These are phyloP conservation scores for Candoia aspera DNA, from an alignment of 2,113 vertebrate genomes.

Conservation along the genomic window DNA sequence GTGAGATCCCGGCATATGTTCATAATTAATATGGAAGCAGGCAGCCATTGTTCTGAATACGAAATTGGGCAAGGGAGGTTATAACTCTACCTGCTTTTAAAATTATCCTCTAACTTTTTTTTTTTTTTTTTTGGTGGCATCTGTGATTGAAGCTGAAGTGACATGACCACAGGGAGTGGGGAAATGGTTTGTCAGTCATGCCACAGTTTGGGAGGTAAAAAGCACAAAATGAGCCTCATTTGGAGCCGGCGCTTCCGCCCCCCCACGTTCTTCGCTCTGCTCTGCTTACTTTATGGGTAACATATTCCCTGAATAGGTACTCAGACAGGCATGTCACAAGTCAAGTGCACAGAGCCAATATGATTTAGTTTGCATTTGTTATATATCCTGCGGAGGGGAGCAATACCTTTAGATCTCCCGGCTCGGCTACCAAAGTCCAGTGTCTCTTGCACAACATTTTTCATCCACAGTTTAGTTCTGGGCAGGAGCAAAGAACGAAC, in stretches of 20 bases:
- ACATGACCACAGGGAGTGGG: not conserved
- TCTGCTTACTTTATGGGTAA: not conserved
- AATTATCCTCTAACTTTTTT: not conserved
- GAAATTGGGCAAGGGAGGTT: not conserved
- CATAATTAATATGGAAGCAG: not conserved
- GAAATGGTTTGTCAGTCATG: not conserved
- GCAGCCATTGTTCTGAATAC: not conserved
- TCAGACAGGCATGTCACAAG: not conserved
- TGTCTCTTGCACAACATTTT: not conserved
- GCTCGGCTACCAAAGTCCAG: no score
- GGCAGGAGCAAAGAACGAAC: not conserved
- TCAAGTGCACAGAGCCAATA: not conserved
- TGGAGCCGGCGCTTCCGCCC: no score
- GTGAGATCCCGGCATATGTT: not conserved
- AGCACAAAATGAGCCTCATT: not conserved
- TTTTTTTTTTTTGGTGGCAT: no score
- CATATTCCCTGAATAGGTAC: not conserved
- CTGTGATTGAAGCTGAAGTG: conserved; percentile 5
- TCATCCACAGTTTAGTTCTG: not conserved
- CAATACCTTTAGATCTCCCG: not conserved
- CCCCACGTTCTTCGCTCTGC: no score
- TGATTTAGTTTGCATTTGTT: not conserved
- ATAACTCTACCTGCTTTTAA: not conserved
- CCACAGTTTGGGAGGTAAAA: not conserved
- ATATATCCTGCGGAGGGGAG: no score